Base-by-base conservation (phyloP, 2,797 vertebrate species). In the Poeciliopsis infans region DNA sequence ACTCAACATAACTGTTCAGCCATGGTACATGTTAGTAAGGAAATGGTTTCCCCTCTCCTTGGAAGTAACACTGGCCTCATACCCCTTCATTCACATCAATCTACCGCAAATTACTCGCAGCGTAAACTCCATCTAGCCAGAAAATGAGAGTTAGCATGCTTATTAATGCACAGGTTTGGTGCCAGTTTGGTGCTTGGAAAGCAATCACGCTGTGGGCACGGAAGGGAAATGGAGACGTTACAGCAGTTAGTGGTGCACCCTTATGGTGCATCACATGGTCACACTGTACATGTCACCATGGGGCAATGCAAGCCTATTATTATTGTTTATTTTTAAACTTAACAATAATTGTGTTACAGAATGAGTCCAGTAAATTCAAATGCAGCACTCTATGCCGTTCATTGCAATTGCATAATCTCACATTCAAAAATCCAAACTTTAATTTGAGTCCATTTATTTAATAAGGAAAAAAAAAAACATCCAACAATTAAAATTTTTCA, bases 21-120 rank as follows among this genome's bases (percentile, higher is more conserved):
- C 28, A 53, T 16, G 53, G 80, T 81, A 76, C 43, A 88, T 90
- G 91, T 90, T 76, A 81, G 77, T 81, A 83, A 91, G 16, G 23
- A 66, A 76, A 53, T 43, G 36, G 47, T 84, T 87, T 82, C 81
- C 81, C 39, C 55, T 74, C n/a, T 85, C 20, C 33, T 76, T 71
- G 70, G 53, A 75, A 79, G 83, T 47, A 86, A 86, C 61, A 45
- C 75, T 28, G 66, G 66, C 36, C 45, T 83, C 57, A 77, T 20
- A 85, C 80, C 57, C 39, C 69, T 77, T 47, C 53, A 75, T 61
- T 80, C 83, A 74, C 53, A 79, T 82, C 78, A 46, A 80, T 88
- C 85, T 87, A 66, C 47, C 85, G 76, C 73, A 80, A 91, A 92
- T 93, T 91, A 89, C 86, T 91, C 47, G 64, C 84, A 73, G 74